Evolutionary conservation across 2,888 invertebrate genomes (phyloP), one percentile per base, ranked within the genome.

Genomic region (Drosophila fulvimacula): DNA sequence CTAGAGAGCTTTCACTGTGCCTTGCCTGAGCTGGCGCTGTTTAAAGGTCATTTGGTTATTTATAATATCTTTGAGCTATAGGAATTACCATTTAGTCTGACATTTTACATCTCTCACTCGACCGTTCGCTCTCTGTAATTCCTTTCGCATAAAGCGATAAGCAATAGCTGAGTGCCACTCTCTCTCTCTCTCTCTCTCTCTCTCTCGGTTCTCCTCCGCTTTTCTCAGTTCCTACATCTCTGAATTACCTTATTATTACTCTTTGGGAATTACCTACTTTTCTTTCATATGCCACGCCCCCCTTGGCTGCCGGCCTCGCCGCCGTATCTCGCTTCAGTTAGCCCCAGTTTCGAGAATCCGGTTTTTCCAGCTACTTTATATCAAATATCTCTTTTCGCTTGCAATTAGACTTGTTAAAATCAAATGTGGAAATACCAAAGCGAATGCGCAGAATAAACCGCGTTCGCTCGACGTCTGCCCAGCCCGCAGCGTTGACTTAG

Each of bases 221-320:
- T 6, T 32, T 10, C 5, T 11, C 46, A 9, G 4, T n/a, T 10
- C 24, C n/a, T 41, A 11, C 30, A 5, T 32, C 15, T 51, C 15
- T 15, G 15, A 21, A 51, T 32, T 32, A 21, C 13, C n/a, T 52
- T 44, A 24, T 76, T 58, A 78, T 78, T 36, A 39, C 38, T 63
- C 42, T 56, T 55, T 46, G 21, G 58, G 41, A 73, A 67, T 42
- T 63, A 32, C 41, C 72, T 19, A 51, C 19, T 52, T 42, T 51
- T n/a, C 10, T n/a, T 27, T 13, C 27, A 21, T 13, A 1, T 3
- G 30, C 17, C n/a, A 36, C 10, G 21, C 38, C 24, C n/a, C 13
- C 2, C 15, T 21, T n/a, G 5, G 5, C 3, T 38, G 11, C n/a
- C 10, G 46, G 3, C 34, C 42, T 17, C 44, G n/a, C 17, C 4